A percentile compares a stretch with the other conserved stretches of the same genome.
These are phyloP conservation scores for Dolichallabes microphthalmus DNA, from an alignment of 2,113 vertebrate species.

Conservation along the genomic window DNA sequence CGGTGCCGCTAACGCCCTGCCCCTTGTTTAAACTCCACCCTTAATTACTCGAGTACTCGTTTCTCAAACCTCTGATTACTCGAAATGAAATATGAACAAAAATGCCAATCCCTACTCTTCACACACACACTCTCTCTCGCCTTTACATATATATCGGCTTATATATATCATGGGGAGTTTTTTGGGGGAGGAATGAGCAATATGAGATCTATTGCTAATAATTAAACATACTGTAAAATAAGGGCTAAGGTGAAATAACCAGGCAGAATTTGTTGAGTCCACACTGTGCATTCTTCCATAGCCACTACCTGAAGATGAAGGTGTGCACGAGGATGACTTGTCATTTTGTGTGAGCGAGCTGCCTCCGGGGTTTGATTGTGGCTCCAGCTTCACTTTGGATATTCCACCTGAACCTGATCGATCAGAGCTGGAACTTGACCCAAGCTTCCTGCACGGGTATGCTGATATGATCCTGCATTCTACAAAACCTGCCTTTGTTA, in stretches of 20 bases:
- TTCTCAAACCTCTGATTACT: too few relatives aligned
- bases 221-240: background rate
- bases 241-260: background rate
- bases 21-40: too few relatives aligned
- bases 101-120: too few relatives aligned
- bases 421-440: constrained; percentile 72
- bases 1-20: too few relatives aligned
- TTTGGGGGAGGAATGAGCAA: too few relatives aligned
- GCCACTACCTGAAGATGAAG: constrained; percentile 80
- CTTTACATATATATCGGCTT: too few relatives aligned
- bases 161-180: too few relatives aligned
- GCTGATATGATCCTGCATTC: background rate
- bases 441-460: constrained; percentile 84
- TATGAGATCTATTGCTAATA: background rate
- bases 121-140: too few relatives aligned
- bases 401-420: constrained; percentile 80
- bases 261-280: background rate
- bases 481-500: background rate
- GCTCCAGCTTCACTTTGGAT: constrained; percentile 88
- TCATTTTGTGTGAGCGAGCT: constrained; percentile 84
- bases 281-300: constrained; percentile 64
- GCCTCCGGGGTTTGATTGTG: constrained; percentile 86
- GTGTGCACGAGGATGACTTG: constrained; percentile 87
- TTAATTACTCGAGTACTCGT: too few relatives aligned
- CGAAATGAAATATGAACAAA: too few relatives aligned